Evolutionary conservation across 2,797 vertebrate genomes (phyloP), one percentile per base, ranked within the genome.

Genomic region (Eremophila alpestris): DNA sequence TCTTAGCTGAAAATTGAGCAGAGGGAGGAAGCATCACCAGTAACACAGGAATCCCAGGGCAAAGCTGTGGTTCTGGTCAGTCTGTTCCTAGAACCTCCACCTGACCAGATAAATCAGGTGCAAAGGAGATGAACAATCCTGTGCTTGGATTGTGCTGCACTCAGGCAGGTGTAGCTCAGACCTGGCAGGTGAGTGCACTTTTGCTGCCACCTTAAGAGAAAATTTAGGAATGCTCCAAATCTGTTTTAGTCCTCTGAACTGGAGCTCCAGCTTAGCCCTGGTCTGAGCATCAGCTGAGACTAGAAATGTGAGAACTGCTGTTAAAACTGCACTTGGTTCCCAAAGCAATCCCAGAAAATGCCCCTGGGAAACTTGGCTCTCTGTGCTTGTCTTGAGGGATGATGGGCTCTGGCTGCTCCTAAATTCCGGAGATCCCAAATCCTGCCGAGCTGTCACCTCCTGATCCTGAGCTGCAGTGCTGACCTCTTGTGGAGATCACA

Each of bases 401-500:
- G 19, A 13, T 5, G 27, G 41, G 6, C 16, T 84, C 45, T 45
- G 52, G 27, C 43, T 78, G n/a, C 24, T 69, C 8, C 24, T 62
- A 1, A 49, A 49, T 7, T 7, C 0, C 0, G 34, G 65, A 62
- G 56, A 19, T 71, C 30, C 13, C 1, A 3, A 32, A 26, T 75
- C 22, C 62, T 83, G 34, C 48, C 22, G 59, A 29, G 1, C 13
- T 15, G 1, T 40, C 13, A 1, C 34, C 30, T 34, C 75, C 29
- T 20, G 14, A 32, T 55, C 13, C 12, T 6, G 55, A 64, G 36
- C n/a, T 84, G 64, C 63, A 92, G 0, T 93, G 90, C 93, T 94
- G 95, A 93, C 93, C 91, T 90, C 95, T 91, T 58, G 59, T 95
- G 95, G 94, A 86, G 40, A 74, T 55, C 2, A 16, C 20, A 1